A percentile compares a stretch with the other conserved stretches of the same genome.
phyloP scores from a whole-genome alignment of 2,113 vertebrate species.

The Lycocorax pyrrhopterus region DNA sequence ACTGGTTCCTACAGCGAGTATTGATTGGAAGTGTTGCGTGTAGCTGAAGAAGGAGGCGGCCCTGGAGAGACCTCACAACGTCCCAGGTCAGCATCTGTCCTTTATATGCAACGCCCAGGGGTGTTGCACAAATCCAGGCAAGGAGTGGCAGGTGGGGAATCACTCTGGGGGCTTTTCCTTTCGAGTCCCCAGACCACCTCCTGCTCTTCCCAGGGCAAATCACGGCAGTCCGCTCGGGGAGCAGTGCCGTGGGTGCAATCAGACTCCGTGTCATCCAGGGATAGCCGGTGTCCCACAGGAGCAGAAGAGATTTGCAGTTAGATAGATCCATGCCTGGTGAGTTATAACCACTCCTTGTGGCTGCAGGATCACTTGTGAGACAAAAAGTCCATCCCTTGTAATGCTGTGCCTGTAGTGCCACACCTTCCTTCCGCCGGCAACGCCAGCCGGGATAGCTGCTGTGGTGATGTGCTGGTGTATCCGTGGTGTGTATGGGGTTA shows the following conservation, averaged over 20 bases:
- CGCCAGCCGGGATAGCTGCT: fast-evolving
- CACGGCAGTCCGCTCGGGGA: fast-evolving
- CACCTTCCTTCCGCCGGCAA: not conserved
- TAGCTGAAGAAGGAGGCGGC: not conserved
- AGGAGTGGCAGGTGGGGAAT: not conserved
- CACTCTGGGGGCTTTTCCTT: not conserved
- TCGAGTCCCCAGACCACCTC: not conserved
- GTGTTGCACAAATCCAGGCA: fast-evolving
- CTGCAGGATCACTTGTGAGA: not conserved
- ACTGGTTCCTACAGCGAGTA: fast-evolving
- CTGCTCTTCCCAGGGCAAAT: not conserved
- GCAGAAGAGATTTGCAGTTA: not conserved
- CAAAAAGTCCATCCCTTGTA: not conserved
- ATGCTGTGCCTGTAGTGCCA: not conserved
- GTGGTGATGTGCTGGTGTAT: not conserved
- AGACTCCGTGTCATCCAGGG: not conserved
- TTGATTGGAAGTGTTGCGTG: not conserved
- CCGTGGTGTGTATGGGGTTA: not conserved
- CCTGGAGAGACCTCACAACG: not conserved
- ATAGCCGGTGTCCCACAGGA: fast-evolving
- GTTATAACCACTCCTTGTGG: not conserved
- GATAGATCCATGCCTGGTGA: not conserved
- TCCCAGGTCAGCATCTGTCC: not conserved
- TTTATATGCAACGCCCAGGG: fast-evolving
- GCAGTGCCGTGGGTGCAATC: fast-evolving